A percentile compares a stretch with the other conserved stretches of the same genome.
Evolutionary conservation across 1,140 invertebrate species (phyloP).

Genomic region (Aphaenogaster floridana): DNA sequence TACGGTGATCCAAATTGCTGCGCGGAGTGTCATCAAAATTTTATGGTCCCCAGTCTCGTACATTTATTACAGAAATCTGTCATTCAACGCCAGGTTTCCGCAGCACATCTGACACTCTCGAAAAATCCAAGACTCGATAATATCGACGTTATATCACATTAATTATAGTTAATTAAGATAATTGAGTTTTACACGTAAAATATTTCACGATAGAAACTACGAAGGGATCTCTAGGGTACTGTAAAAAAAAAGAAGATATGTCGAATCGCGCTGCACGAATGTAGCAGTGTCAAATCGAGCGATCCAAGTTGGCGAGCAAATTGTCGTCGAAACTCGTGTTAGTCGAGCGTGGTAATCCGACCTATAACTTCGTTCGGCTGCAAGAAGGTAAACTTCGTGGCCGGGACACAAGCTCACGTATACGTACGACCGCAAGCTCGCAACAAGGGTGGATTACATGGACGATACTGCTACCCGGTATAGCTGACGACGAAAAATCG

Average conservation of each 20-base stretch:
- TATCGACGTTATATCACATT: not conserved
- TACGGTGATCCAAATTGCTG: slow-evolving; percentile 33
- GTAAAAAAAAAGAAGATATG: not conserved
- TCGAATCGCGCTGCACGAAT: slow-evolving; percentile 28
- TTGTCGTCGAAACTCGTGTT: slow-evolving; percentile 57
- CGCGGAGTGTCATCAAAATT: slow-evolving; percentile 37
- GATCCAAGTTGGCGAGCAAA: slow-evolving; percentile 56
- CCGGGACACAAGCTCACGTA: slow-evolving; percentile 28
- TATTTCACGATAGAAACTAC: not conserved
- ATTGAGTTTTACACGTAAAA: not conserved
- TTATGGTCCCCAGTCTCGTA: not conserved
- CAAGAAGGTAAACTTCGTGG: slow-evolving; percentile 72
- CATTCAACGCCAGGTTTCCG: not conserved
- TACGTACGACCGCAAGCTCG: slow-evolving; percentile 16
- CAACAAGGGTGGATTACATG: slow-evolving; percentile 47
- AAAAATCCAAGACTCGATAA: not conserved
- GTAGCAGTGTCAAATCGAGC: slow-evolving; percentile 47
- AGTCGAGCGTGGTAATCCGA: slow-evolving; percentile 66
- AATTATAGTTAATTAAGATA: not conserved
- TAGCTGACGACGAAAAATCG: slow-evolving; percentile 43
- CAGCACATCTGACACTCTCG: not conserved
- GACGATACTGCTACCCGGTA: not conserved
- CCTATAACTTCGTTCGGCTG: slow-evolving; percentile 56
- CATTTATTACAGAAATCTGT: not conserved
- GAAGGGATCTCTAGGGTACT: not conserved